A percentile compares a stretch with the other conserved stretches of the same genome.
Evolutionary conservation across 2,888 invertebrate species (phyloP).

Genomic region (Drosophila lacicola): DNA sequence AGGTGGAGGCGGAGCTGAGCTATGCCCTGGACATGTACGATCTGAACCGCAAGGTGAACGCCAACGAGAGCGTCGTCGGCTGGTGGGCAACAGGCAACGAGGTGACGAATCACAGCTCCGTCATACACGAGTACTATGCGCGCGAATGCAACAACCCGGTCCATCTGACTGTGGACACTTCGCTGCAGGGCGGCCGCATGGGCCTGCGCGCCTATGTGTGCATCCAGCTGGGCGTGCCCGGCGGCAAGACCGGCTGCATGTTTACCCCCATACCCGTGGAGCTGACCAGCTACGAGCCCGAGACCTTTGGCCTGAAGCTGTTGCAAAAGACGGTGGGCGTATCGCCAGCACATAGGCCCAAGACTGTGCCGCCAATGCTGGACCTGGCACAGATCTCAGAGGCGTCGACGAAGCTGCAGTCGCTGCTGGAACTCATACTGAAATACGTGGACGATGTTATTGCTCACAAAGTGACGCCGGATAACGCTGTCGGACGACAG

Average conservation of each 20-base stretch:
- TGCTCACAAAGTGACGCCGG: conserved; percentile 90
- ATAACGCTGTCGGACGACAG: conserved; percentile 95
- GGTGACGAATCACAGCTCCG: conserved; percentile 98
- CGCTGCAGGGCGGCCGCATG: conserved; percentile 94
- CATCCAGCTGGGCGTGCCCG: conserved; percentile 96
- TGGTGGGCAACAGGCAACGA: conserved; percentile 99
- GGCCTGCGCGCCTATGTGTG: conserved; percentile 97
- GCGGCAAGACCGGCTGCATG: conserved; percentile 96
- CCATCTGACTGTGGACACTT: conserved; percentile 97
- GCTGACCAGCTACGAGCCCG: conserved; percentile 95
- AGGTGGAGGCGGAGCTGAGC: conserved; percentile 98
- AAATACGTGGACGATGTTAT: conserved; percentile 97
- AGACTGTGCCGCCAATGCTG: conserved; percentile 89
- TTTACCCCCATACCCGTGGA: conserved; percentile 97
- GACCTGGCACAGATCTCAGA: conserved; percentile 94
- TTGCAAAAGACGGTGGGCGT: conserved; percentile 92
- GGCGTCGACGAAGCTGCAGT: conserved; percentile 91
- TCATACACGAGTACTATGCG: conserved; percentile 98
- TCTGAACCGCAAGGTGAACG: conserved; percentile 95
- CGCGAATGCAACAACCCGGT: conserved; percentile 97
- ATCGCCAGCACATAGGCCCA: conserved; percentile 86
- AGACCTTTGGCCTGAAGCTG: conserved; percentile 92
- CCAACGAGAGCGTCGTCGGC: conserved; percentile 97
- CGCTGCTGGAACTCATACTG: conserved; percentile 91
- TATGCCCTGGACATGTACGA: conserved; percentile 98